Evolutionary conservation across 2,888 invertebrate species (phyloP).

Genomic region (Aspidiotus rigidus): DNA sequence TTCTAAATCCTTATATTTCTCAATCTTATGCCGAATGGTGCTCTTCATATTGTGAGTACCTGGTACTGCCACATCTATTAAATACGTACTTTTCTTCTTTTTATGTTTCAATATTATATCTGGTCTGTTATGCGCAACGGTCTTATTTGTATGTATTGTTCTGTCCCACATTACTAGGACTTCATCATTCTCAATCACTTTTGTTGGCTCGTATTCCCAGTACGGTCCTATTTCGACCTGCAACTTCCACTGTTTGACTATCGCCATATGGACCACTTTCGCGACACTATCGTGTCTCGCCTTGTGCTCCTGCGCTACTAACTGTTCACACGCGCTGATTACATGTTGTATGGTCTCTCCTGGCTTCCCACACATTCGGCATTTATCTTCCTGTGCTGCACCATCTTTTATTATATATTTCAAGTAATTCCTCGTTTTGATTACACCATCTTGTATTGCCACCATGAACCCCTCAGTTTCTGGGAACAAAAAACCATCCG

Average conservation of each 20-base stretch:
- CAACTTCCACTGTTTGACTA: neutral
- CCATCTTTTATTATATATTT: slow-evolving; percentile 1
- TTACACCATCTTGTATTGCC: neutral
- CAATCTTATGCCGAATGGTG: neutral
- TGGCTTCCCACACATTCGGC: neutral
- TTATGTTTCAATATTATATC: slow-evolving; percentile 1
- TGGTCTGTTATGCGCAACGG: neutral
- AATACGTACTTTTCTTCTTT: neutral
- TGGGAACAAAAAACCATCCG: neutral
- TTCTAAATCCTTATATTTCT: neutral
- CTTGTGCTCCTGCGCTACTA: neutral
- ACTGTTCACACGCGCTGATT: neutral
- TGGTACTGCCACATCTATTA: neutral
- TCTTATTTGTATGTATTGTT: slow-evolving; percentile 2
- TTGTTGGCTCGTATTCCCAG: neutral
- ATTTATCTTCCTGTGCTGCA: neutral
- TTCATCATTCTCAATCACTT: neutral
- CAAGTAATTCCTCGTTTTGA: neutral
- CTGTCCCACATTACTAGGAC: neutral
- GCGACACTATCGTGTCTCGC: neutral
- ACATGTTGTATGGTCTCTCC: neutral
- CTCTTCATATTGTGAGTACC: neutral
- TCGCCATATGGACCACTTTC: neutral
- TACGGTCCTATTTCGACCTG: neutral
- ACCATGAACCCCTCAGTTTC: neutral